Base-by-base conservation (phyloP, 2,888 invertebrate species). In the Caenorhabditis sp. region DNA sequence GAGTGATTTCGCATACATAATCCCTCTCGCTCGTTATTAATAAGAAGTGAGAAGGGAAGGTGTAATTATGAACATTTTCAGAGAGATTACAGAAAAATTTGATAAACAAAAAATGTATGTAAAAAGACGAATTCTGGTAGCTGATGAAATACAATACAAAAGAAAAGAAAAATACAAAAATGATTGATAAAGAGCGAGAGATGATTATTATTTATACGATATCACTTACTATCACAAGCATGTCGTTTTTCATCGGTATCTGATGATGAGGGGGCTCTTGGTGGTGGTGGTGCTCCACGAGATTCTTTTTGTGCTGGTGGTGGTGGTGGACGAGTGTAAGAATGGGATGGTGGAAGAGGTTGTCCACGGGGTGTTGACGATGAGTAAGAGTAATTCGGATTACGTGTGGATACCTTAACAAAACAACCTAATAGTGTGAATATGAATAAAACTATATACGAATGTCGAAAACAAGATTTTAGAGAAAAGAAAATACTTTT, bases 191-290 rank as follows among this genome's bases (percentile, higher is more conserved):
- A n/a, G 65, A 60, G 72, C 65, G 73, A 73, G 73, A 69, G 68
- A 65, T 17, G 27, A 43, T 43, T 43, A n/a, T 36, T 36, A 8
- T 43, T 3, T 43, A 10, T 10, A 43, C 43, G 27, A 26, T 8
- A 26, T 27, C 57, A 76, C 79, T 79, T 73, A 79, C 79, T 74
- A 65, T 77, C 72, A 74, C 79, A 79, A 59, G 64, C 69, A 64
- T 77, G 74, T 23, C 59, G 60, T 61, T 79, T 79, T 68, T 79
- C 79, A 37, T 77, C 77, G 5, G 67, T 57, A 60, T 66, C 73
- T 24, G 61, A 68, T 24, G 59, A 58, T 14, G 49, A 58, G 14
- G 59, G 60, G 58, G 63, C 70, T 66, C 36, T 61, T 24, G 26
- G 43, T 31, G 51, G 21, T 37, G 43, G 26, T 59, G 49, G 23